Evolutionary conservation across 2,888 invertebrate genomes (phyloP).

Genomic region (Acheta domesticus): DNA sequence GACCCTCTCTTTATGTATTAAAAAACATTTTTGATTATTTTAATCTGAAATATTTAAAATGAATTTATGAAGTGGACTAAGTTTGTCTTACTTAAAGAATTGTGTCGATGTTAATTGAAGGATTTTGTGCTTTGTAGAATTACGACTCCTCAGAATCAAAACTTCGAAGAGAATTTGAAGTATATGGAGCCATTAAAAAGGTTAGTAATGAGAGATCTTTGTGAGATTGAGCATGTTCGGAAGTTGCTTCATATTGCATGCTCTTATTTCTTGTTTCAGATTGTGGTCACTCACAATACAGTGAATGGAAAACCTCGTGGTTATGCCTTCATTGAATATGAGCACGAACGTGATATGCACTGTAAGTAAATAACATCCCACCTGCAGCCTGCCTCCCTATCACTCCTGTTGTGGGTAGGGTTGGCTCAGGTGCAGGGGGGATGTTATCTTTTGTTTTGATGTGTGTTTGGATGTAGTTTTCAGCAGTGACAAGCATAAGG

Average conservation of each 20-base stretch:
- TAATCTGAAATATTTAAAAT: too few relatives aligned
- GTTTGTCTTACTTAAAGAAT: too few relatives aligned
- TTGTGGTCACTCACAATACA: constrained; percentile 81
- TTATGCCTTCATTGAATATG: constrained; percentile 99
- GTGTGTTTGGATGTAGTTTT: background rate
- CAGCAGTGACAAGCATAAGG: background rate
- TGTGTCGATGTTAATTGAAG: too few relatives aligned
- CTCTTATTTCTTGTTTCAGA: constrained; percentile 57
- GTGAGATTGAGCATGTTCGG: too few relatives aligned
- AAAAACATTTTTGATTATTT: too few relatives aligned
- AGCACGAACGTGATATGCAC: constrained; percentile 99
- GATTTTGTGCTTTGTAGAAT: constrained; percentile 64
- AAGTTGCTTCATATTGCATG: background rate
- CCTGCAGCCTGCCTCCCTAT: constrained; percentile 21
- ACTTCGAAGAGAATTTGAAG: constrained; percentile 93
- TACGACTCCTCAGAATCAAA: constrained; percentile 99
- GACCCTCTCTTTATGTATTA: too few relatives aligned
- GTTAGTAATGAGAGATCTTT: constrained; percentile 51
- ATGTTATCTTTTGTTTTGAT: background rate
- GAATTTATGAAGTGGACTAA: too few relatives aligned
- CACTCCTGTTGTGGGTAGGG: constrained; percentile 22
- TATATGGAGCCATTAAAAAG: constrained; percentile 96
- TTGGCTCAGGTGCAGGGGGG: constrained; percentile 18
- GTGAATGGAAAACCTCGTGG: constrained; percentile 91
- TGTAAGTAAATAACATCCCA: constrained; percentile 67